These are phyloP conservation scores for Drosophila carrolli DNA, from an alignment of 1,140 invertebrate species.

Conservation along the genomic window DNA sequence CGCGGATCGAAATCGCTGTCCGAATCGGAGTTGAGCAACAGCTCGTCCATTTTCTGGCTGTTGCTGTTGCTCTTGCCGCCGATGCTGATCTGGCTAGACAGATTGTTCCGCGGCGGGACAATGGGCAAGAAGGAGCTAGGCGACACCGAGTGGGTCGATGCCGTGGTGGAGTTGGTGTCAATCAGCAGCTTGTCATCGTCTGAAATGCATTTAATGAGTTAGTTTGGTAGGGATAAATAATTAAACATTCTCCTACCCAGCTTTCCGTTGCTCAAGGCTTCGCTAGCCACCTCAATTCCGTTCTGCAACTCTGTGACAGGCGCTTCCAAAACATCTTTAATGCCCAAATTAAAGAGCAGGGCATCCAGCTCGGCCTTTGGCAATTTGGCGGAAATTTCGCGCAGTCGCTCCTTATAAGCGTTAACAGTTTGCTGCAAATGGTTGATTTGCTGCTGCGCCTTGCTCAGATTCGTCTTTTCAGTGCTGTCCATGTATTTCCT, in stretches of 20 bases:
- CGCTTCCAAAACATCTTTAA: constrained; percentile 79
- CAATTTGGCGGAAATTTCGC: constrained; percentile 79
- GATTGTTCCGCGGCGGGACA: constrained; percentile 88
- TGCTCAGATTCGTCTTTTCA: constrained; percentile 86
- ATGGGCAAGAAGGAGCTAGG: constrained; percentile 86
- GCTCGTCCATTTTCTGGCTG: constrained; percentile 92
- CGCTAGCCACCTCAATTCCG: constrained; percentile 45
- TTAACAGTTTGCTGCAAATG: constrained; percentile 86
- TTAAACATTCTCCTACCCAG: constrained; percentile 44
- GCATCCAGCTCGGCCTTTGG: constrained; percentile 82
- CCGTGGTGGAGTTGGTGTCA: constrained; percentile 76
- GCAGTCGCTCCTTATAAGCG: constrained; percentile 86
- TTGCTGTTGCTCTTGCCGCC: constrained; percentile 87
- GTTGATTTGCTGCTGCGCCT: constrained; percentile 86
- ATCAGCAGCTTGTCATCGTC: constrained; percentile 84
- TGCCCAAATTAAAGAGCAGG: constrained; percentile 73
- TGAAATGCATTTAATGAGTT: constrained; percentile 18
- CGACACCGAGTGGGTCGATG: constrained; percentile 66
- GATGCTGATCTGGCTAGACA: constrained; percentile 86
- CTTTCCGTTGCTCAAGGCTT: constrained; percentile 70
- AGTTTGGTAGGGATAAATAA: background rate
- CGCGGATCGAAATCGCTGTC: constrained; percentile 92
- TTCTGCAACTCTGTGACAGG: constrained; percentile 51
- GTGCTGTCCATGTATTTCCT: constrained; percentile 81
- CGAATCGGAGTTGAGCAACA: constrained; percentile 92